Evolutionary conservation across 2,797 vertebrate species (phyloP), one percentile per base, ranked within the genome.

Genomic region (Crotalus adamanteus): DNA sequence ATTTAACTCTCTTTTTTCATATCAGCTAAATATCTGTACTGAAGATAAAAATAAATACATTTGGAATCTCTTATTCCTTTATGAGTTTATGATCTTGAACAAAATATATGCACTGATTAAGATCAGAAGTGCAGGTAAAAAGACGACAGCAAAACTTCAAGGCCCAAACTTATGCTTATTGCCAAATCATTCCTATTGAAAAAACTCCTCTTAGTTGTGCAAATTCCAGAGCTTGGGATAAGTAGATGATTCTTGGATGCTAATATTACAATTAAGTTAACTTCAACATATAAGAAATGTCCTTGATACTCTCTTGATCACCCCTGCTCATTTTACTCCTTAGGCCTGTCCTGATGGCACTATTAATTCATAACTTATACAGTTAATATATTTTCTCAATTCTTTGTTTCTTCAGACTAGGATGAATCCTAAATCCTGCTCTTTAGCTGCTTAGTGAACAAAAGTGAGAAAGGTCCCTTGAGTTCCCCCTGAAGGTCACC

Each of bases 401-500:
- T 26, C 0, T 11, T 42, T 93, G 59, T 53, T 90, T 93, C 93
- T 94, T 94, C 90, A 88, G 94, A 0, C 0, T 18, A 0, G 92
- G 93, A 94, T 87, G 95, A 13, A 51, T 88, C 88, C 59, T 51
- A 25, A 53, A 88, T 42, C 94, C 91, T 93, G 65, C 90, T 96
- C 7, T 47, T 88, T 94, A 94, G 95, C 91, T 51, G 26, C 93
- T 92, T 93, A 95, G 93, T 95, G 0, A 93, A 93, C 90, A 95
- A 94, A 96, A 95, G 94, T 91, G 92, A 96, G 31, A 13, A 42
- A 14, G 28, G 37, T 22, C 61, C 73, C 73, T 47, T 47, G 94
- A 95, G 94, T 7, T 95, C 93, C 93, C 94, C 94, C 94, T 90
- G 16, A 96, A 97, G 96, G 96, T 94, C 96, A 96, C 90, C 85